These are phyloP conservation scores for Stichodactyla helianthus DNA, from an alignment of 64 coral and sea anemone genomes.

Conservation along the genomic window DNA sequence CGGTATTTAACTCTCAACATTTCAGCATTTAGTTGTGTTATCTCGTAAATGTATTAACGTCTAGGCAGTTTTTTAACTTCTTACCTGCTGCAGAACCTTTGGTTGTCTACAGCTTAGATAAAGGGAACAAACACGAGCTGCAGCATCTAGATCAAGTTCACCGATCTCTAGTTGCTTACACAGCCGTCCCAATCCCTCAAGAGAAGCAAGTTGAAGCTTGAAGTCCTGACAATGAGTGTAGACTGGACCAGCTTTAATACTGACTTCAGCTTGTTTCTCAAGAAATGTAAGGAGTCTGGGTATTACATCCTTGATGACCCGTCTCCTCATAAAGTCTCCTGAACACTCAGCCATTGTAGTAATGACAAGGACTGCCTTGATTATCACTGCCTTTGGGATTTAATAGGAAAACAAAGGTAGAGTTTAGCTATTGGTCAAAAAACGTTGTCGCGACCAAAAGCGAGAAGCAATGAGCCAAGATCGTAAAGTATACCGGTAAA, in stretches of 20 bases:
- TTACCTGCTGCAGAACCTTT: conserved; percentile 62
- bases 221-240: conserved; percentile 78
- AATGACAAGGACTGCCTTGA: conserved; percentile 78
- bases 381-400: conserved; percentile 58
- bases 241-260: conserved; percentile 66
- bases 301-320: conserved; percentile 81
- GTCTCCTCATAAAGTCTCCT: conserved; percentile 80
- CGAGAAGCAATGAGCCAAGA: no score
- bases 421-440: neutral
- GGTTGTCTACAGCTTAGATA: conserved; percentile 86
- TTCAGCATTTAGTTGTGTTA: no score
- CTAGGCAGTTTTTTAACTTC: neutral
- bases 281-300: conserved; percentile 56
- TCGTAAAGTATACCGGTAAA: no score
- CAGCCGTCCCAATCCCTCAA: conserved; percentile 62
- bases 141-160: conserved; percentile 39
- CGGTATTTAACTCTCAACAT: no score
- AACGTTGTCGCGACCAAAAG: no score
- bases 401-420: neutral
- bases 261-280: conserved; percentile 63
- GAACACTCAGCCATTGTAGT: conserved; percentile 70
- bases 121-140: conserved; percentile 36
- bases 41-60: no score
- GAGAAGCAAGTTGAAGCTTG: conserved; percentile 57
- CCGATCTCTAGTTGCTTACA: conserved; percentile 69